Base-by-base conservation (phyloP, 2,888 invertebrate species). In the Xylota segnis region DNA sequence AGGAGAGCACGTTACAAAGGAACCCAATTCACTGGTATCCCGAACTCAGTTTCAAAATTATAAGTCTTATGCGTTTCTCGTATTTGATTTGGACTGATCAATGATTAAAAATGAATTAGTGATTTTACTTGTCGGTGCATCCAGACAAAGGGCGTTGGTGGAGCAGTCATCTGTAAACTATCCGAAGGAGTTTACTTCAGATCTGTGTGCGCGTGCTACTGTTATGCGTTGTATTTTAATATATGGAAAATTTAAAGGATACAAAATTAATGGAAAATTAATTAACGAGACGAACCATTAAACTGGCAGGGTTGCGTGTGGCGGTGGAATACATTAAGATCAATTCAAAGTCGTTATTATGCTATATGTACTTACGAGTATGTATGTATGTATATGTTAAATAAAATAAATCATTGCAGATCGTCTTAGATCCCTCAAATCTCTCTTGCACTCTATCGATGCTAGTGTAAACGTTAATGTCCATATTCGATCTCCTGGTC, bases 71-170 rank as follows among this genome's bases (percentile, higher is more conserved):
- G 45, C 58, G 74, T 63, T 76, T 63, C 71, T 61, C 45, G 74
- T 66, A 71, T 86, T 86, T 72, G 66, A 59, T 72, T 71, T 65
- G 50, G 37, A 18, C 72, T 66, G 82, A 86, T 86, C 76, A 82
- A 76, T 86, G 86, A 86, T 86, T 86, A 86, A 86, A 86, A 86
- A 82, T 86, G 82, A 82, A 86, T 86, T 86, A 86, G 86, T 76
- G 56, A 71, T 52, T 59, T 59, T 79, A 47, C 59, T 75, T 70
- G 65, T 59, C 71, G 63, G 78, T 50, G 40, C 2, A 23, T 10
- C 65, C 68, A 76, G 37, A 63, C 27, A 45, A 50, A 61, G 68
- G 68, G 75, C 70, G 70, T 58, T 61, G n/a, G 27, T 43, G 10
- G 32, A 40, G 29, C 40, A 37, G 40, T 58, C 23, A 27, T n/a